Percentiles rank a stretch among this genome's conserved stretches.
Conservation (phyloP, 2,888 invertebrate species). For the Mechanitis messenoides region DNA sequence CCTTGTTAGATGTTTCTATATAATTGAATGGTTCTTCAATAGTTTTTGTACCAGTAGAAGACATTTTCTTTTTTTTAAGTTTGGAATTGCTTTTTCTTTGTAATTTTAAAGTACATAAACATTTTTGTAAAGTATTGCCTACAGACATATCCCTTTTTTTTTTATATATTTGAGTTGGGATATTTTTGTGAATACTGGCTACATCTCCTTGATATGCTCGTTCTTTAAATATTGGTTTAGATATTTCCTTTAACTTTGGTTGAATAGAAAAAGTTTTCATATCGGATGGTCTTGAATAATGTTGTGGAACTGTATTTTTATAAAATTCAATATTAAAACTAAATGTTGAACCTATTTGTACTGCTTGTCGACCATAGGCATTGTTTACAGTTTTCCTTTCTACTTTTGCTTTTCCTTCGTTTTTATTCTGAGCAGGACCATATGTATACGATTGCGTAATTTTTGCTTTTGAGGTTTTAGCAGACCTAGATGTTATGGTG, state of each 20-base stretch:
- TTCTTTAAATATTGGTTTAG: slow-evolving; percentile 12
- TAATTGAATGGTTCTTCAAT: not conserved
- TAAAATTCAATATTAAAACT: slow-evolving; percentile 33
- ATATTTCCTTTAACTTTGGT: slow-evolving; percentile 7
- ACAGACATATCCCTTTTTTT: slow-evolving; percentile 28
- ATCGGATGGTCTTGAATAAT: not conserved
- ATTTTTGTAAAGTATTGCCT: slow-evolving; percentile 35
- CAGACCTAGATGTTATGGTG: slow-evolving; percentile 31
- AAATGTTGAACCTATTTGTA: slow-evolving; percentile 32
- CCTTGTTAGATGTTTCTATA: slow-evolving; percentile 16
- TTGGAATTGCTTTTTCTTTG: slow-evolving; percentile 27
- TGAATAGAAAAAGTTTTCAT: slow-evolving; percentile 10
- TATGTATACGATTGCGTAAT: slow-evolving; percentile 31
- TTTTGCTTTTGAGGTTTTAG: slow-evolving; percentile 31
- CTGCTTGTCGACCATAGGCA: slow-evolving; percentile 20
- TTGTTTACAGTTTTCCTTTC: slow-evolving; percentile 9
- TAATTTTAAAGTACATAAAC: slow-evolving; percentile 41
- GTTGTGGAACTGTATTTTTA: slow-evolving; percentile 22
- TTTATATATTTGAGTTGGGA: slow-evolving; percentile 19
- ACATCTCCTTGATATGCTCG: slow-evolving; percentile 15
- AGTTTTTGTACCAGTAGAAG: slow-evolving; percentile 14
- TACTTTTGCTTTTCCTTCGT: slow-evolving; percentile 15
- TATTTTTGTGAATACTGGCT: slow-evolving; percentile 23
- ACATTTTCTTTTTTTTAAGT: slow-evolving; percentile 14
- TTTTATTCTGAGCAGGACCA: slow-evolving; percentile 8